phyloP scores from a whole-genome alignment of 2,113 vertebrate species.

The Nothoprocta pentlandii region DNA sequence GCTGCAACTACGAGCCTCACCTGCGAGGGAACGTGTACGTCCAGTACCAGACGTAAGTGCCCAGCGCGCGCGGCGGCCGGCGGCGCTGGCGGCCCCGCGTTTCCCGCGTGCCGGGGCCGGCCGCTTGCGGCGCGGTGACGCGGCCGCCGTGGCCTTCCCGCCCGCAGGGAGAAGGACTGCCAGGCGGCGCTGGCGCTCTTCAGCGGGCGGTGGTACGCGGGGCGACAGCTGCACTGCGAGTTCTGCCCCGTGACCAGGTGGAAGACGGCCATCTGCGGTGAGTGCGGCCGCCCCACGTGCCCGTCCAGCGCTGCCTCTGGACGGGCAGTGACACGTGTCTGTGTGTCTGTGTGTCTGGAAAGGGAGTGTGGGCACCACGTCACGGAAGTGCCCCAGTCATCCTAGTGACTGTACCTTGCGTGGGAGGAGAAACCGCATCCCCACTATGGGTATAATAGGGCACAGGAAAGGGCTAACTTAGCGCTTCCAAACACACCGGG shows the following conservation, averaged over 20 bases:
- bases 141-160: neutral
- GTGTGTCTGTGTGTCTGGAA: neutral
- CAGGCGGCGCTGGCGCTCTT: constrained; percentile 90
- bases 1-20: constrained; percentile 96
- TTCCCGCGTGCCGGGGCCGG: neutral
- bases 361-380: neutral
- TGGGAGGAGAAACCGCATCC: neutral
- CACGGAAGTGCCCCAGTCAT: neutral
- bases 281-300: neutral
- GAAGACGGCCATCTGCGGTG: constrained; percentile 99
- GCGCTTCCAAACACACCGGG: neutral
- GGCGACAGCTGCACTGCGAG: constrained; percentile 95
- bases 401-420: neutral
- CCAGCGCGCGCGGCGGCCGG: neutral
- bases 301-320: too few relatives aligned
- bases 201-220: constrained; percentile 96
- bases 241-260: constrained; percentile 95
- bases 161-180: constrained; percentile 91
- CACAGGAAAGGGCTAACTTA: neutral
- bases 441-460: neutral
- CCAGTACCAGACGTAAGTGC: constrained; percentile 94
- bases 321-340: too few relatives aligned
- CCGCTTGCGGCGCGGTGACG: neutral
- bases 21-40: constrained; percentile 97
- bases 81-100: neutral